phyloP scores from a whole-genome alignment of 1,140 invertebrate species.

The Pemphigus obesinymphae region DNA sequence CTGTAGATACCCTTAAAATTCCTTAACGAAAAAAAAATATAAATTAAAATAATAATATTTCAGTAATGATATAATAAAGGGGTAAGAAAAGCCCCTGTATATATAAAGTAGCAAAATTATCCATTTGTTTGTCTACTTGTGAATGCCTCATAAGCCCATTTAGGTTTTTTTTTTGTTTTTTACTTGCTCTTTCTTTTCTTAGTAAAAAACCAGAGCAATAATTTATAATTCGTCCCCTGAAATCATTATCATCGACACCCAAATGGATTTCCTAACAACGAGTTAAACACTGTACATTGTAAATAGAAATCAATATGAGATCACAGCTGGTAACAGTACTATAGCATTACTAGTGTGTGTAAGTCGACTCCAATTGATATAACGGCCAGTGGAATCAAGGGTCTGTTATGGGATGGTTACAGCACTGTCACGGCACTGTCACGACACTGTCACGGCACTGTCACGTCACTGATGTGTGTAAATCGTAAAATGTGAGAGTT shows the following conservation, averaged over 20 bases:
- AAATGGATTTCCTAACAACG: neutral
- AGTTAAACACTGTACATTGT: neutral
- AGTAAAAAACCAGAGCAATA: neutral
- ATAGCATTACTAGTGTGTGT: too few relatives aligned
- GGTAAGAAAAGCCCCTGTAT: too few relatives aligned
- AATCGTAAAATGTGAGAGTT: too few relatives aligned
- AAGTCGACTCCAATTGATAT: too few relatives aligned
- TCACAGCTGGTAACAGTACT: too few relatives aligned
- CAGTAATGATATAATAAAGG: too few relatives aligned
- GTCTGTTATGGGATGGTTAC: neutral
- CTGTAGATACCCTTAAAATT: too few relatives aligned
- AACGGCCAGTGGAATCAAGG: neutral
- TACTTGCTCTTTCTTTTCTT: neutral
- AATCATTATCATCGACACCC: too few relatives aligned
- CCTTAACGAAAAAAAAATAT: too few relatives aligned
- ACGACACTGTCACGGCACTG: too few relatives aligned
- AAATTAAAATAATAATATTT: too few relatives aligned
- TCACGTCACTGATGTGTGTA: neutral
- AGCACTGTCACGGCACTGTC: too few relatives aligned
- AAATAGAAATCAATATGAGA: neutral
- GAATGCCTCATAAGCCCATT: neutral
- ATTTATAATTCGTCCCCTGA: neutral
- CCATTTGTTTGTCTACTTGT: neutral
- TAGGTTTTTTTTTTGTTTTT: neutral
- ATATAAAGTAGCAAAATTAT: neutral